Evolutionary conservation across 2,888 invertebrate species (phyloP), one percentile per base, ranked within the genome.

Genomic region (Tenthredo livida): DNA sequence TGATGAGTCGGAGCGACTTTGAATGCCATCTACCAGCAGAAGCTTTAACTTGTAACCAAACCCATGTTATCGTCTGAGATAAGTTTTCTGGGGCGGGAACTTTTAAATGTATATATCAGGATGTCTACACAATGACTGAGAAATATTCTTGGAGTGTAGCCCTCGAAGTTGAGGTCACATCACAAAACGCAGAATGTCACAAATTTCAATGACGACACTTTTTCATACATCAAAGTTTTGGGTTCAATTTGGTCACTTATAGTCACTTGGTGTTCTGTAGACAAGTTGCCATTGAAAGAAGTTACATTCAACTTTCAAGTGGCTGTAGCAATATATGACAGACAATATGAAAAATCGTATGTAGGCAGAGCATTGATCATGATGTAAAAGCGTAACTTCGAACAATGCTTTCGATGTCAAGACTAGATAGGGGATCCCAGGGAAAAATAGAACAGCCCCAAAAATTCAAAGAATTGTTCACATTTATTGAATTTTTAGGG

Each of bases 1-100:
- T 47, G 33, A 61, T 7, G n/a, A 7, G 21, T 15, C 40, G 40
- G 78, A 50, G 3, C 12, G 61, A 25, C 80, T 61, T 40, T 15
- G 40, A 29, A 61, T 61, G 80, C 61, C 80, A 80, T 50, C 80
- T 80, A 3, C 61, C 15, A 61, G 61, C 40, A 21, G 21, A 58
- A 37, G 21, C 40, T 37, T 25, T 7, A 61, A 58, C 61, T 61
- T 7, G 0, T 61, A 25, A 6, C n/a, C 0, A 3, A 54, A 58
- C 7, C 7, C n/a, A 9, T 40, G 15, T 40, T 80, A 80, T 80
- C 80, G 61, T 40, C 61, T 12, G 61, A 61, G 29, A 15, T 1
- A 40, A 58, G 21, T 15, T 61, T 61, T 2, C 25, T n/a, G 10
- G 3, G 25, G 25, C 47, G 17, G 29, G 77, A 33, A 50, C 6